Evolutionary conservation across 2,113 vertebrate genomes (phyloP).

Genomic region (Craseonycteris thonglongyai): DNA sequence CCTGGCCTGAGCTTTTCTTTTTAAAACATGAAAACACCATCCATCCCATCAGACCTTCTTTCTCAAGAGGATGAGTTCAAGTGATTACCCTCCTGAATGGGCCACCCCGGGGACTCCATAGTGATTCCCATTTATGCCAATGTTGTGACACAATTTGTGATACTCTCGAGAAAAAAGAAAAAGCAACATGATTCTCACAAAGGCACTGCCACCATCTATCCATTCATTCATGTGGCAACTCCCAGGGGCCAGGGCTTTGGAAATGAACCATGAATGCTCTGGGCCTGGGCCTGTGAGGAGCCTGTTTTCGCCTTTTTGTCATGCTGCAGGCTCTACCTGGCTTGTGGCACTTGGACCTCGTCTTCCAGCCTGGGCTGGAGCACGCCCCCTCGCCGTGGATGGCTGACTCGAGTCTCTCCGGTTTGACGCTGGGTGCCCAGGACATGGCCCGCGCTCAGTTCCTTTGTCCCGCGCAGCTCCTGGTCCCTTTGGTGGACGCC

Average conservation of each 20-base stretch:
- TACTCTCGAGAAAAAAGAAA: not conserved
- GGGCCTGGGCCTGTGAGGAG: not conserved
- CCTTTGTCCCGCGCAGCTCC: no score
- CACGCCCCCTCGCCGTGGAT: rapidly evolving
- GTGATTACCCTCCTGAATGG: not conserved
- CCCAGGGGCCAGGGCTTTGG: not conserved
- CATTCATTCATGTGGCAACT: not conserved
- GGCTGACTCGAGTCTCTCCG: not conserved
- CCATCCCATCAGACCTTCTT: not conserved
- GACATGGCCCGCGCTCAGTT: not conserved
- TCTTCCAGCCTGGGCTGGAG: rapidly evolving
- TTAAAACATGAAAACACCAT: not conserved
- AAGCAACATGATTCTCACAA: not conserved
- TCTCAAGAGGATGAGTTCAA: not conserved
- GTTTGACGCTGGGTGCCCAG: not conserved
- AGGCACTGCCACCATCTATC: not conserved
- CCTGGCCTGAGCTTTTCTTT: not conserved
- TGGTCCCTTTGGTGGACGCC: not conserved
- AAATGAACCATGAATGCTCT: not conserved
- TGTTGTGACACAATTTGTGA: not conserved
- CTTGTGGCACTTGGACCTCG: not conserved
- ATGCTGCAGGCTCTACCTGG: not conserved
- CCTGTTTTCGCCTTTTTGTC: not conserved
- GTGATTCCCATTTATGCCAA: not conserved
- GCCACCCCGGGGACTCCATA: not conserved